Base-by-base conservation (phyloP, 1,140 invertebrate species). In the Potamilus streckersoni region DNA sequence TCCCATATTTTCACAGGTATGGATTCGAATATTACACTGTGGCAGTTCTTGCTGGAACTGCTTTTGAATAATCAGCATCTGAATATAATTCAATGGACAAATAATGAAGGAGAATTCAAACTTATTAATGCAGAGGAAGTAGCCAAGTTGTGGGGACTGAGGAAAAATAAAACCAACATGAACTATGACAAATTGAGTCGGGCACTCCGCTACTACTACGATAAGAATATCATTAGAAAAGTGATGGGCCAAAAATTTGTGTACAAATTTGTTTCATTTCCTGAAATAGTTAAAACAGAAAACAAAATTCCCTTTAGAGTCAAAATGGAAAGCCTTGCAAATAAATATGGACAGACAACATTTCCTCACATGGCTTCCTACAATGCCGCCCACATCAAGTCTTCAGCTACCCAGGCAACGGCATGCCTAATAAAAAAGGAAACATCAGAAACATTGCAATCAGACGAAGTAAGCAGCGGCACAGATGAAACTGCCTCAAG, bases 151-250 rank as follows among this genome's bases (percentile, higher is more conserved):
- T 99, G 97, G 97, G 97, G 97, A 17, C 95, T 98, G 66, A 93
- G 97, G 13, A 99, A 99, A 89, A 99, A 99, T 90, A 99, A 99
- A 89, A 96, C 96, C 31, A 99, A 98, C 90, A 99, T 99, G 97
- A 99, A 99, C 90, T 99, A 99, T 87, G 97, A 99, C 91, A 99
- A 99, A 87, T 91, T 99, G 74, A 97, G 96, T 75, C 94, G 98
- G 58, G 97, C 97, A 57, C 92, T 99, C 23, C 94, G 98, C 66
- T 99, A 99, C 88, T 99, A 99, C 87, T 99, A 99, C 86, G 97
- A 99, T 90, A 99, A 99, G 89, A 99, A 99, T 90, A 99, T 99
- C 82, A 99, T 99, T 83, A 97, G 99, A 90, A 99, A 99, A 87
- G 89, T 90, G 2, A 88, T 88, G 72, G 98, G 97, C 80, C 99